A percentile compares a stretch with the other conserved stretches of the same genome.
These are phyloP conservation scores for Ptyas mucosa DNA, from an alignment of 2,113 vertebrate species.

Conservation along the genomic window DNA sequence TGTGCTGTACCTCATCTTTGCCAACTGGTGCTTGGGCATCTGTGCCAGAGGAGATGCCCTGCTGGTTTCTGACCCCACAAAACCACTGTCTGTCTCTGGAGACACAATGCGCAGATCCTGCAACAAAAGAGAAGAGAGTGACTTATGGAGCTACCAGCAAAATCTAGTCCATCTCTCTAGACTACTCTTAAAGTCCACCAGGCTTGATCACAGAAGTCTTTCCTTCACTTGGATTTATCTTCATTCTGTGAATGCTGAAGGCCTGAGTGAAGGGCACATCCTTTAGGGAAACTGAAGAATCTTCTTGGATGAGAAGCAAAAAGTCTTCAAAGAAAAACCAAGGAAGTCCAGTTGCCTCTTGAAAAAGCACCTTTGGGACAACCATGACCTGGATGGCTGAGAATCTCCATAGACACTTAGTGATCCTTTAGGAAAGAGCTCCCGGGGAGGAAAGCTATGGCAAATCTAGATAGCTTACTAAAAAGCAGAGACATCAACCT, in stretches of 20 bases:
- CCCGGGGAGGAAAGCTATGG: no score
- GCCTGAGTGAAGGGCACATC: neutral
- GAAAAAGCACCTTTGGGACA: no score
- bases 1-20: conserved; percentile 57
- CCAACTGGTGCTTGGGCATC: conserved; percentile 70
- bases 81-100: conserved; percentile 92
- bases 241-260: neutral
- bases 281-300: neutral
- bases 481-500: no score
- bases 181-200: neutral
- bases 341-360: no score
- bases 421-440: neutral
- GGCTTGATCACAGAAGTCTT: neutral
- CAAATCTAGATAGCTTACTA: no score
- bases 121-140: neutral
- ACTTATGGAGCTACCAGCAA: neutral
- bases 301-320: no score
- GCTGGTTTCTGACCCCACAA: conserved; percentile 87
- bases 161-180: neutral
- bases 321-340: no score
- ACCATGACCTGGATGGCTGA: no score
- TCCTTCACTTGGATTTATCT: neutral
- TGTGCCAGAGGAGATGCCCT: conserved; percentile 70
- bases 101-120: conserved; percentile 84
- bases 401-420: no score